These are phyloP conservation scores for Lepidurus packardi DNA, from an alignment of 1,140 invertebrate genomes.

Conservation along the genomic window DNA sequence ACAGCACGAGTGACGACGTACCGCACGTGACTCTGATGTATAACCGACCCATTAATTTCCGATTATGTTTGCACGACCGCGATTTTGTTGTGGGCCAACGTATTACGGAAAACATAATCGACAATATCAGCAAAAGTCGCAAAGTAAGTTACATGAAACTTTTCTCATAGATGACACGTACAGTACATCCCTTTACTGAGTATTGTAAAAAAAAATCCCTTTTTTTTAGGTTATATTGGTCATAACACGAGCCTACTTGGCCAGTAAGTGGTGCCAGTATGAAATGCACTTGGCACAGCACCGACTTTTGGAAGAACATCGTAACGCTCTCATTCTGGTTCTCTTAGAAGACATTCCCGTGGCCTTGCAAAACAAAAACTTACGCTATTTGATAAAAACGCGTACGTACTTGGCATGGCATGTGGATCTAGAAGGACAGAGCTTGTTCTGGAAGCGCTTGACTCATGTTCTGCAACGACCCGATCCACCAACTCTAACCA, in stretches of 20 bases:
- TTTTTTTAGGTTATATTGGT: constrained; percentile 32
- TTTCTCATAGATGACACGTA: background rate
- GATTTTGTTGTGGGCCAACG: constrained; percentile 33
- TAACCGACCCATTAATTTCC: constrained; percentile 16
- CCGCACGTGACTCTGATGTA: constrained; percentile 4
- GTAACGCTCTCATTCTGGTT: constrained; percentile 28
- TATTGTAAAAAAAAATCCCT: background rate
- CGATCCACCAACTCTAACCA: background rate
- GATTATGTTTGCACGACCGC: constrained; percentile 33
- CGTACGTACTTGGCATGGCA: constrained; percentile 35
- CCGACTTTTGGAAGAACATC: constrained; percentile 31
- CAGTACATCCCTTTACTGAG: background rate
- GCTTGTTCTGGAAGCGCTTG: constrained; percentile 29
- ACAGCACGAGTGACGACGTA: background rate
- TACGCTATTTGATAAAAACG: constrained; percentile 33
- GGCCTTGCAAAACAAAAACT: constrained; percentile 26
- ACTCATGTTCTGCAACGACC: constrained; percentile 26
- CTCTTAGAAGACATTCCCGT: constrained; percentile 32
- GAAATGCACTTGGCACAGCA: constrained; percentile 34
- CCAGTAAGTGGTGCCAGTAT: constrained; percentile 35
- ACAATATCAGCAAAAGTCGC: constrained; percentile 31
- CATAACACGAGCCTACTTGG: constrained; percentile 29
- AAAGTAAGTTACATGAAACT: constrained; percentile 26
- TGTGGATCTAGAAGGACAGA: constrained; percentile 30
- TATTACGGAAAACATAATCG: constrained; percentile 35